phyloP scores from a whole-genome alignment of 2,797 vertebrate genomes.

The Kryptopterus vitreolus region DNA sequence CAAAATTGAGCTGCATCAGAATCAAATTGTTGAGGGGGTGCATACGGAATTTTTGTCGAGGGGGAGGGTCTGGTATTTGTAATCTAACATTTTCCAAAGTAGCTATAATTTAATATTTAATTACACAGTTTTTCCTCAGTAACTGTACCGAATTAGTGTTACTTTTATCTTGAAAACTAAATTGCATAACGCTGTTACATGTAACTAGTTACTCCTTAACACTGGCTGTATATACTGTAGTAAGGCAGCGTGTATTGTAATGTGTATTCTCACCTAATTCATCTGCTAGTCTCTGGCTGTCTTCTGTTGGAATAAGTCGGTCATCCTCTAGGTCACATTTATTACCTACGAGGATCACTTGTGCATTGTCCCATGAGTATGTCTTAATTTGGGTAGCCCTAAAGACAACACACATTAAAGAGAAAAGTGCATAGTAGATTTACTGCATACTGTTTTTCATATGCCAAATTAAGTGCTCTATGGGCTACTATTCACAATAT shows the following conservation, averaged over 20 bases:
- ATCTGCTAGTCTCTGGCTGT: conserved; percentile 80
- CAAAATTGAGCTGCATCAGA: too few species aligned
- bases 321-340: conserved; percentile 92
- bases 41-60: too few species aligned
- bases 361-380: conserved; percentile 91
- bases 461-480: not conserved
- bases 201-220: too few species aligned
- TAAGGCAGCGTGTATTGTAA: not conserved
- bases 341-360: conserved; percentile 90
- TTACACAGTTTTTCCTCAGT: too few species aligned
- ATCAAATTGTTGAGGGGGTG: too few species aligned
- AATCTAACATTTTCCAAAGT: too few species aligned
- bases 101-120: too few species aligned
- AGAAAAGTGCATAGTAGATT: not conserved
- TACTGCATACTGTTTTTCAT: not conserved
- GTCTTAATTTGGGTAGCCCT: conserved; percentile 95
- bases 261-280: conserved; percentile 78
- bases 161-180: too few species aligned
- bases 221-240: not conserved
- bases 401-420: conserved; percentile 14
- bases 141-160: too few species aligned
- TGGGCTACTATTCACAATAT: not conserved
- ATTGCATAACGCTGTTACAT: too few species aligned
- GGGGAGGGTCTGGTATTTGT: too few species aligned
- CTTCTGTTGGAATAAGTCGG: conserved; percentile 80